phyloP scores from a whole-genome alignment of 2,888 invertebrate species.

The Melolontha melolontha region DNA sequence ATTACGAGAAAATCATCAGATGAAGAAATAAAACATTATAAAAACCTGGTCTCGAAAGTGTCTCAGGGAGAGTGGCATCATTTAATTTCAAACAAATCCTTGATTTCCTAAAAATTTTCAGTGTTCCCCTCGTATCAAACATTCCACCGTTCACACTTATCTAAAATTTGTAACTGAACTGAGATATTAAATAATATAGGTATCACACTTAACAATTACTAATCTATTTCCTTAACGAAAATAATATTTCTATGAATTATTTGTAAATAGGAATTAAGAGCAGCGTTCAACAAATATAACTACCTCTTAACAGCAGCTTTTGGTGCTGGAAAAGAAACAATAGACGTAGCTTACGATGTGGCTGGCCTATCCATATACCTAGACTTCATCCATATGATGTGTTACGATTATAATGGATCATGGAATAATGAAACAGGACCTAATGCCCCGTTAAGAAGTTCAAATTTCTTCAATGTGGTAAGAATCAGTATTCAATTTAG shows the following conservation, averaged over 20 bases:
- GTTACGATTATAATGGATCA: slow-evolving; percentile 89
- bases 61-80: no score
- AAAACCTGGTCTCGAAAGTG: no score
- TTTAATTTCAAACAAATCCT: no score
- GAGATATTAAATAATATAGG: no score
- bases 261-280: slow-evolving; percentile 80
- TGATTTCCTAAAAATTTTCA: no score
- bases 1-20: slow-evolving; percentile 1
- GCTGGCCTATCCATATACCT: slow-evolving; percentile 77
- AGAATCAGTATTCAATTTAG: slow-evolving; percentile 56
- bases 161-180: no score
- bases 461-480: slow-evolving; percentile 78
- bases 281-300: slow-evolving; percentile 76
- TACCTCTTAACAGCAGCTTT: slow-evolving; percentile 85
- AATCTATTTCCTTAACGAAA: no score
- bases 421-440: slow-evolving; percentile 83
- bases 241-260: no score
- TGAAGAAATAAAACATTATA: no score
- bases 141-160: no score
- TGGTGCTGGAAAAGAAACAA: slow-evolving; percentile 81
- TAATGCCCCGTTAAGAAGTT: slow-evolving; percentile 79
- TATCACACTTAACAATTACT: no score
- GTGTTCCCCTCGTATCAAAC: background rate
- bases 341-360: slow-evolving; percentile 83
- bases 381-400: slow-evolving; percentile 86